Evolutionary conservation across 2,888 invertebrate genomes (phyloP), one percentile per base, ranked within the genome.

Genomic region (Allolobophora icterica): DNA sequence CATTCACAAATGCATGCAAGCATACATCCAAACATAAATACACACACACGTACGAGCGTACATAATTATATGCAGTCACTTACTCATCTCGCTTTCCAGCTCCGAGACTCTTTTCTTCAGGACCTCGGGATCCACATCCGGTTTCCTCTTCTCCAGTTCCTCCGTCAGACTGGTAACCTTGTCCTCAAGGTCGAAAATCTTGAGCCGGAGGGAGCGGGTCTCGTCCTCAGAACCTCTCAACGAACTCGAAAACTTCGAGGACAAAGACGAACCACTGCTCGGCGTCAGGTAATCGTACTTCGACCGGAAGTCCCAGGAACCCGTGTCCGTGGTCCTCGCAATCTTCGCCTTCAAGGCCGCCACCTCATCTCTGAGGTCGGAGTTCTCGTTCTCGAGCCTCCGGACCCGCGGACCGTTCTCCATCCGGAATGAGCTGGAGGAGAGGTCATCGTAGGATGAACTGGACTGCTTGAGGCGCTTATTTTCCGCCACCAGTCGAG

Each of bases 141-240:
- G 19, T 87, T 58, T 84, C 91, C 90, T n/a, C 34, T 42, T 42
- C 33, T 90, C 91, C 35, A 91, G 40, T 38, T 91, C 90, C 38
- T 45, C 34, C 84, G 38, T 35, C 35, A 90, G 71, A 35, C 45
- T 52, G 30, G 40, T 33, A 17, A 91, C 84, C 90, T 91, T 90
- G 42, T 90, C 91, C 42, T 91, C 91, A 45, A 91, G 58, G 19
- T 52, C 87, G 87, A 90, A 84, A 13, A 87, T 87, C 87, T 87
- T 87, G 34, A 87, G 11, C 38, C 90, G 40, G 40, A 91, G 58
- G 15, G 90, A 71, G 15, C 91, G 89, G 42, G 90, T 90, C 58
- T 92, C 92, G 35, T 91, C 92, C 87, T 92, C 92, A 6, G 91
- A 91, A 30, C 90, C 90, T 84, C 84, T 84, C 84, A 90, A n/a